Base-by-base conservation (phyloP, 2,888 invertebrate species). In the Suillia variegata region DNA sequence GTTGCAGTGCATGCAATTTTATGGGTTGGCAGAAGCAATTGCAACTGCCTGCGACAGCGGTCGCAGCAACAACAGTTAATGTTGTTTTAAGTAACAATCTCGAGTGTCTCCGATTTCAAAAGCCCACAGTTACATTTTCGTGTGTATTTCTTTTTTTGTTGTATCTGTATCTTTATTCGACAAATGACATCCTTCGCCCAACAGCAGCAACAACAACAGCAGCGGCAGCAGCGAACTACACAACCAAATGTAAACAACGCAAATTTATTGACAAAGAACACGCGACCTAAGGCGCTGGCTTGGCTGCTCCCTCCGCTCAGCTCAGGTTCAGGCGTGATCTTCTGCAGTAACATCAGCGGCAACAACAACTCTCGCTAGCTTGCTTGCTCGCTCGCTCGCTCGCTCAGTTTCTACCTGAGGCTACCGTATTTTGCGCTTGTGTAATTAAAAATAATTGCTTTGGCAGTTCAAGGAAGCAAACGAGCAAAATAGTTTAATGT, bases 221-320 rank as follows among this genome's bases (percentile, higher is more conserved):
- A n/a, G n/a, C n/a, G n/a, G n/a, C 26, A 26, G 26, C 26, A 26
- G 26, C 26, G 6, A 26, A 26, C 5, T 10, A 26, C 26, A 26
- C n/a, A n/a, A n/a, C n/a, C n/a, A n/a, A 13, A 38, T 38, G 38
- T 38, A 38, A 13, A 38, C 10, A 38, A 4, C n/a, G n/a, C 6
- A 61, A 69, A 69, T 69, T 69, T 69, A 69, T 69, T 69, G 68
- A 67, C 66, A 67, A 64, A 65, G 62, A 68, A 65, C 69, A 69
- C 68, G 69, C 69, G 68, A 69, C 68, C 45, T 45, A 3, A 38
- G 38, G 38, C 38, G n/a, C 10, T 8, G 6, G 12, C 31, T 8
- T 12, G 12, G 6, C 5, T 12, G 12, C 31, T 8, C 31, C 5
- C 31, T 8, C 31, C 31, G 31, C 12, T 12, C 5, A 5, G 12